phyloP scores from a whole-genome alignment of 2,113 vertebrate species.

The human region GRCh38 chr4:41334501-41335000 shows the following conservation, averaged over 20 bases:
- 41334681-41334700: not conserved
- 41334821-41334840: not conserved
- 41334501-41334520: constrained; percentile 27
- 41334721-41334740: not conserved
- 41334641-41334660: not conserved
- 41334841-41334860: not conserved
- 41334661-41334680: not conserved
- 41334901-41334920: not conserved
- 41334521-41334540: constrained; percentile 7
- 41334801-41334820: not conserved
- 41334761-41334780: not conserved
- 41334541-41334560: not conserved
- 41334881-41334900: not conserved
- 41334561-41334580: constrained; percentile 13
- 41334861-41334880: not conserved
- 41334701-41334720: not conserved
- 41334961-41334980: not conserved
- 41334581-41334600: not conserved
- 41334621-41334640: not conserved
- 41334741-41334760: not conserved
- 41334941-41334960: not conserved
- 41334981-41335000: not conserved
- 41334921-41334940: not conserved
- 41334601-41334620: not conserved
- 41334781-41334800: not conserved